Evolutionary conservation across 2,113 vertebrate genomes (phyloP).

Genomic region (Alectura lathami): DNA sequence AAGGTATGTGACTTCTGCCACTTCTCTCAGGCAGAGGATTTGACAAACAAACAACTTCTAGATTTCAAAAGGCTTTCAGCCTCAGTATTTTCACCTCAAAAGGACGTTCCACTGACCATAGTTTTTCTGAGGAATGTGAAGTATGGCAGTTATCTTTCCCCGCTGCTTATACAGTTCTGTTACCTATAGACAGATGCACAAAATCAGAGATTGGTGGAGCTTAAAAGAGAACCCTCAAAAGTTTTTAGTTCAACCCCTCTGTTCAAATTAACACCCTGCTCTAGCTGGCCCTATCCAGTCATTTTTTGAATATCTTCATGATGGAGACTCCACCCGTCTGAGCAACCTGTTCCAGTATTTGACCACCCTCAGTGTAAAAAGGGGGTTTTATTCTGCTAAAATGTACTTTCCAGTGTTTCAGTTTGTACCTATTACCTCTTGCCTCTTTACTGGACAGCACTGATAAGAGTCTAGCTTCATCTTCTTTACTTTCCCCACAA

Average conservation of each 20-base stretch:
- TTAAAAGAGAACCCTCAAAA: neutral
- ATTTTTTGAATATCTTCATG: neutral
- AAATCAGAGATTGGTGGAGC: neutral
- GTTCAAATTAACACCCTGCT: too few species aligned
- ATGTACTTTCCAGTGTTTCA: neutral
- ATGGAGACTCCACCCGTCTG: neutral
- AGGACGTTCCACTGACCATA: neutral
- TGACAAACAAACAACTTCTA: neutral
- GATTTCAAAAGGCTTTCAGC: neutral
- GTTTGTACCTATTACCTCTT: neutral
- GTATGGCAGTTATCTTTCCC: neutral
- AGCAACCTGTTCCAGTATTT: neutral
- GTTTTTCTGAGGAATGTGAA: neutral
- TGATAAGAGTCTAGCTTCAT: neutral
- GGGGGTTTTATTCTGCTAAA: neutral
- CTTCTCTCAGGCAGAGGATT: neutral
- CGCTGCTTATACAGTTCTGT: neutral
- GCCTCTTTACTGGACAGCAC: neutral
- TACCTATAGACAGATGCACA: neutral
- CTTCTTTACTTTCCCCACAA: neutral
- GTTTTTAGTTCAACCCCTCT: neutral
- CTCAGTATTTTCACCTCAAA: neutral
- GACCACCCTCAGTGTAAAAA: neutral
- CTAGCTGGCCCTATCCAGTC: neutral
- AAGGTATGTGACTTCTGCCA: neutral